phyloP scores from a whole-genome alignment of 37 sponge, comb jelly and placozoan species.

The Hexactinellida sp. region DNA sequence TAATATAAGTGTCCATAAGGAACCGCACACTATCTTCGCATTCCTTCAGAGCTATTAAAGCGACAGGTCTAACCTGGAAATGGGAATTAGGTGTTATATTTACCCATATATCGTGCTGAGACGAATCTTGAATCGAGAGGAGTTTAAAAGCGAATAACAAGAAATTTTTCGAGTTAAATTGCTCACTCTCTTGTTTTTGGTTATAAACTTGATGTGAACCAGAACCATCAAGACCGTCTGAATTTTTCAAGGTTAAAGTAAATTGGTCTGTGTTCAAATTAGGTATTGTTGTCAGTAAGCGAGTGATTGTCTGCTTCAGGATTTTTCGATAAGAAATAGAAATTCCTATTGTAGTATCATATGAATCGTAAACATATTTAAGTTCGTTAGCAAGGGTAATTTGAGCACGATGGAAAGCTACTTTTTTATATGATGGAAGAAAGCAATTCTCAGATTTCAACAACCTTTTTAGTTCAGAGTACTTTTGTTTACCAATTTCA shows the following conservation, averaged over 20 bases:
- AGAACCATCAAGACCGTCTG: too few species aligned
- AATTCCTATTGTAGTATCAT: neutral
- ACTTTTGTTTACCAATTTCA: neutral
- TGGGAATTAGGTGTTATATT: neutral
- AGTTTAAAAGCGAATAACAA: too few species aligned
- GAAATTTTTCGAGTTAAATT: too few species aligned
- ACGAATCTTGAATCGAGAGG: too few species aligned
- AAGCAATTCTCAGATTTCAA: neutral
- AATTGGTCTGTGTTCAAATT: too few species aligned
- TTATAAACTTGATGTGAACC: too few species aligned
- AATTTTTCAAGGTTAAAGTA: too few species aligned
- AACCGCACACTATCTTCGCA: too few species aligned
- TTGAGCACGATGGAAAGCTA: neutral
- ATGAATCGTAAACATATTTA: neutral
- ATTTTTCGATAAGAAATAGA: neutral
- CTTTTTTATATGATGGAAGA: neutral
- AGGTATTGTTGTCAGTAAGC: neutral
- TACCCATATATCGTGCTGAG: too few species aligned
- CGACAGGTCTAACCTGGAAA: neutral
- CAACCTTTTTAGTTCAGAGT: neutral
- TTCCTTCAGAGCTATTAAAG: constrained; percentile 1
- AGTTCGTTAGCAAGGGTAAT: neutral
- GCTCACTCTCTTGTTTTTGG: too few species aligned
- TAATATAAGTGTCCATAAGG: too few species aligned
- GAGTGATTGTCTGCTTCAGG: neutral